Conservation (phyloP, 1,140 invertebrate species). For the Euwallacea fornicatus region DNA sequence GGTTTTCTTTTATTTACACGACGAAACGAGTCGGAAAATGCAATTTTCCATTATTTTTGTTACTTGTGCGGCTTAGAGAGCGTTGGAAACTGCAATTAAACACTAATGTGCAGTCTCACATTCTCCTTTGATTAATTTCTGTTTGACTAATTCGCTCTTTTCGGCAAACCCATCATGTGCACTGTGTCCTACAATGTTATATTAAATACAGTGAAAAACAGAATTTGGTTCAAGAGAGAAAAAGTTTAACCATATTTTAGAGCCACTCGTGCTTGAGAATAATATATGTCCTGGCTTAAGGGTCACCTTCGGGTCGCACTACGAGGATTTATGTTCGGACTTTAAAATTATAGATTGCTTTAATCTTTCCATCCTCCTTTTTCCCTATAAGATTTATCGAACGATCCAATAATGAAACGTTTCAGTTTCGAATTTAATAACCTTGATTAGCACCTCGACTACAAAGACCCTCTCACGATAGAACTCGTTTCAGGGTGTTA, state of each 20-base stretch:
- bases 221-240: neutral
- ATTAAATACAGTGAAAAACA: neutral
- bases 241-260: constrained; percentile 12
- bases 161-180: neutral
- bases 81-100: neutral
- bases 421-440: neutral
- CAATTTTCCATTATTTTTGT: constrained; percentile 4
- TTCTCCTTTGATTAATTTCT: neutral
- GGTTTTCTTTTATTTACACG: neutral
- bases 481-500: neutral
- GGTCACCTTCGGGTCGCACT: constrained; percentile 13
- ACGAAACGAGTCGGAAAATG: neutral
- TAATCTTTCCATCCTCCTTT: constrained; percentile 3
- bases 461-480: neutral
- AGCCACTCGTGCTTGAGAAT: neutral
- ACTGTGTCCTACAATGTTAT: neutral
- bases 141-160: neutral
- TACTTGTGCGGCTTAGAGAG: neutral
- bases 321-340: constrained; percentile 5
- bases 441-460: neutral
- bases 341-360: constrained; percentile 14
- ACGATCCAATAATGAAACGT: neutral
- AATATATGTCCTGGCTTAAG: constrained; percentile 7
- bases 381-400: constrained; percentile 1
- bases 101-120: neutral